Conservation (phyloP, 2,888 invertebrate genomes). For the Heteropelma amictum region DNA sequence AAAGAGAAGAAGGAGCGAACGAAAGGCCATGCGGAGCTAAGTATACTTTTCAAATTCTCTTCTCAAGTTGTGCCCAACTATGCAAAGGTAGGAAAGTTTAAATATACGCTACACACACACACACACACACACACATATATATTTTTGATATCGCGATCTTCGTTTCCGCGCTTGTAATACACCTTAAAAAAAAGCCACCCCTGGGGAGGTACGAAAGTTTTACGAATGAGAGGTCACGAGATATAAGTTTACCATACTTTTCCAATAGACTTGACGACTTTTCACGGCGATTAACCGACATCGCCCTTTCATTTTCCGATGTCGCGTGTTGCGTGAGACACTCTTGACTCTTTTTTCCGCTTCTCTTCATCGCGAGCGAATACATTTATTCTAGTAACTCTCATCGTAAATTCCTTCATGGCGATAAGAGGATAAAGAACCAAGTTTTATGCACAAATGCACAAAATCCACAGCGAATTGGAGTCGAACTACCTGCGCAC, state of each 20-base stretch:
- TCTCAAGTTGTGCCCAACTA: constrained; percentile 13
- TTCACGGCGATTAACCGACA: constrained; percentile 46
- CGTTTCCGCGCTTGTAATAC: background rate
- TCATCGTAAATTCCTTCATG: background rate
- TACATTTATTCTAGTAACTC: constrained; percentile 20
- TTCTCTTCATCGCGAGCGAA: background rate
- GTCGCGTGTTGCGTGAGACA: background rate
- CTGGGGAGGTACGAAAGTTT: constrained; percentile 23
- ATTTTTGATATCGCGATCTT: background rate
- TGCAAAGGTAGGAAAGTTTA: constrained; percentile 28
- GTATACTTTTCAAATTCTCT: constrained; percentile 52
- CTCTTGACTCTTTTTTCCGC: background rate
- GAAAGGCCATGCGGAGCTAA: constrained; percentile 29
- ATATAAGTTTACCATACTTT: constrained; percentile 49
- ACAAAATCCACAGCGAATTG: background rate
- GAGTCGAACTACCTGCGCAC: constrained; percentile 13
- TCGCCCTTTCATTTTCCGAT: background rate
- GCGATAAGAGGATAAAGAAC: constrained; percentile 7
- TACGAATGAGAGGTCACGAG: constrained; percentile 4
- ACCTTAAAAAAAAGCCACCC: constrained; percentile 11
- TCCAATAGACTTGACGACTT: constrained; percentile 39
- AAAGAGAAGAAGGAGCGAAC: constrained; percentile 4
- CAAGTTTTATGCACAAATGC: background rate
- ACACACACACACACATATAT: background rate
- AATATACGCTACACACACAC: background rate